A percentile compares a stretch with the other conserved stretches of the same genome.
phyloP scores from a whole-genome alignment of 2,888 invertebrate genomes.

The Oligia strigilis region DNA sequence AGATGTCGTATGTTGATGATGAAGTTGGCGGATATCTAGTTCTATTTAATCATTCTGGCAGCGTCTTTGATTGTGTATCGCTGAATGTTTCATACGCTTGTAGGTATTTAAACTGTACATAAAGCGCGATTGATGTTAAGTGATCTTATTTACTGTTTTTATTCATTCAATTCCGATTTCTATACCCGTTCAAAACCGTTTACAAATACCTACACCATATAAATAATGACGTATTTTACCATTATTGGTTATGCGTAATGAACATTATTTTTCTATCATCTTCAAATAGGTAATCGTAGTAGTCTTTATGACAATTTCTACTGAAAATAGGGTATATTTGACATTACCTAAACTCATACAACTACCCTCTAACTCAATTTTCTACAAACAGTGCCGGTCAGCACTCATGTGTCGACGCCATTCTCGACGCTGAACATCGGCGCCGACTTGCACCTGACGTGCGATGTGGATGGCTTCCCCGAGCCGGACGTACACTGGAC shows the following conservation, averaged over 20 bases:
- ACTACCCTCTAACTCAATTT: constrained; percentile 10
- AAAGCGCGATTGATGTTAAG: constrained; percentile 3
- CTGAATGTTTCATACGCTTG: not conserved
- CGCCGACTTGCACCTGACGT: constrained; percentile 93
- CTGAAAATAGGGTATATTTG: not conserved
- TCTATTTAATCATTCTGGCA: not conserved
- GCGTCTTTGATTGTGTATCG: not conserved
- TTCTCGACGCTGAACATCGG: constrained; percentile 92
- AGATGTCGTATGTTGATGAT: constrained; percentile 1
- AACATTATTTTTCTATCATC: not conserved
- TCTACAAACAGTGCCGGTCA: constrained; percentile 90
- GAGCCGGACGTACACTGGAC: constrained; percentile 95
- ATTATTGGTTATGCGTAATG: not conserved
- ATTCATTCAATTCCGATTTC: not conserved
- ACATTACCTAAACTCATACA: not conserved
- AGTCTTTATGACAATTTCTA: not conserved
- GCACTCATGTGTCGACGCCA: constrained; percentile 90
- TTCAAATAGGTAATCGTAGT: not conserved
- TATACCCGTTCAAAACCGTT: not conserved
- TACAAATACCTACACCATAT: not conserved
- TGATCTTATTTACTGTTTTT: not conserved
- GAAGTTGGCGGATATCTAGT: not conserved
- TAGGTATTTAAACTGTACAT: constrained; percentile 32
- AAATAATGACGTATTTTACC: not conserved
- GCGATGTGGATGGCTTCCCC: constrained; percentile 95